phyloP scores from a whole-genome alignment of 2,113 vertebrate species.

The Psittacula cyanocephala region DNA sequence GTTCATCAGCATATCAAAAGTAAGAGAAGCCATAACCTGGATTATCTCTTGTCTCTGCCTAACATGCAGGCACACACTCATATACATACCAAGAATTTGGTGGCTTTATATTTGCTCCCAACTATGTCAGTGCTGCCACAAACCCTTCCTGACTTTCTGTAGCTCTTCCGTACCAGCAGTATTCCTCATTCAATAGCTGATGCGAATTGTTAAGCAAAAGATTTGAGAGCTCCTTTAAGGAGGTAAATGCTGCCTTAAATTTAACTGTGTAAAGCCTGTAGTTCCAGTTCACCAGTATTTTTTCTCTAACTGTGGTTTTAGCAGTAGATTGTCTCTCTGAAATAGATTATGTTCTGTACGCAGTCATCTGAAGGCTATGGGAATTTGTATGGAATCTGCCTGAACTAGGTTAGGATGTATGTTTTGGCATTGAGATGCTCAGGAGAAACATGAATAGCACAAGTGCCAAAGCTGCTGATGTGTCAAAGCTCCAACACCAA shows the following conservation, averaged over 20 bases:
- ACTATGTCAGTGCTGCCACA: neutral
- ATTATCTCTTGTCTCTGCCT: neutral
- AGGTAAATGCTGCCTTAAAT: slow-evolving; percentile 3
- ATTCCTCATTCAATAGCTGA: neutral
- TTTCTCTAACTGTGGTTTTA: slow-evolving; percentile 36
- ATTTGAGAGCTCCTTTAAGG: neutral
- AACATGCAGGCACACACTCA: fast-evolving
- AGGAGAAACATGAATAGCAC: neutral
- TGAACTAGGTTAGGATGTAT: neutral
- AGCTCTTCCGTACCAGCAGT: neutral
- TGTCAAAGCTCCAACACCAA: slow-evolving; percentile 37
- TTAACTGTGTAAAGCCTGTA: slow-evolving; percentile 10
- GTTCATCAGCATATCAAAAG: neutral
- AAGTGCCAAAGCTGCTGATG: neutral
- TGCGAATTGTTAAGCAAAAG: neutral
- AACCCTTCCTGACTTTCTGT: neutral
- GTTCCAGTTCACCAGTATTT: neutral
- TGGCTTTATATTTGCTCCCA: neutral
- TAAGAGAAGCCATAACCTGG: neutral
- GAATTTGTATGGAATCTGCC: neutral
- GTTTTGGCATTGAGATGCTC: slow-evolving; percentile 12
- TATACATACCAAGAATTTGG: fast-evolving
- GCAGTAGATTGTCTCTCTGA: slow-evolving; percentile 41
- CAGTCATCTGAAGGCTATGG: neutral
- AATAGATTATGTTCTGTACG: neutral